Percentiles rank a stretch among this genome's conserved stretches.
Conservation (phyloP, 2,113 vertebrate genomes). For the Glareola pratincola region DNA sequence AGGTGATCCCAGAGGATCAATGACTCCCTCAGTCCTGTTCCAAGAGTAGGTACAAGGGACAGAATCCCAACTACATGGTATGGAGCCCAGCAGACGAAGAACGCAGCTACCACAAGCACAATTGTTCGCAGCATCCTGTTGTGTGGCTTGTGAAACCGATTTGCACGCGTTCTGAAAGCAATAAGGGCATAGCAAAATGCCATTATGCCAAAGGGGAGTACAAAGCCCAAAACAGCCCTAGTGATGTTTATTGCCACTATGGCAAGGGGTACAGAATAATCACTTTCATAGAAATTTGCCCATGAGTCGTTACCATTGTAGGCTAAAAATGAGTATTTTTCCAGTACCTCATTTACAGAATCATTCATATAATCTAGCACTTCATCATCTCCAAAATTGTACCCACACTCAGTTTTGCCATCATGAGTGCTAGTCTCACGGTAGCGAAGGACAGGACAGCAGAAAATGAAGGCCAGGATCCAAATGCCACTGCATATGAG, state of each 20-base stretch:
- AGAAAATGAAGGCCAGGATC: slow-evolving; percentile 70
- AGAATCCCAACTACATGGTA: slow-evolving; percentile 76
- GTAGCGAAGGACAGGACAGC: slow-evolving; percentile 73
- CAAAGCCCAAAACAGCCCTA: slow-evolving; percentile 75
- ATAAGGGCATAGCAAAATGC: slow-evolving; percentile 71
- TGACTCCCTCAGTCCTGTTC: neutral
- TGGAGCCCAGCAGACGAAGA: slow-evolving; percentile 82
- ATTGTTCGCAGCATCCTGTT: slow-evolving; percentile 66
- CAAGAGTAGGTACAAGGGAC: neutral
- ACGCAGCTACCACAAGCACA: slow-evolving; percentile 57
- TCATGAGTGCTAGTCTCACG: neutral
- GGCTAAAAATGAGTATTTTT: neutral
- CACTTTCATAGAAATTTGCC: neutral
- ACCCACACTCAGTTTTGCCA: neutral
- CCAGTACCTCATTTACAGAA: neutral
- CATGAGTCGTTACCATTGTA: neutral
- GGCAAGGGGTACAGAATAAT: neutral
- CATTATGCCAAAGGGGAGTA: slow-evolving; percentile 74
- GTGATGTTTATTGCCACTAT: neutral
- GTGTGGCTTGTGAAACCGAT: slow-evolving; percentile 36
- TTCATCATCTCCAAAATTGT: neutral
- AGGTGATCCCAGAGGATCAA: slow-evolving; percentile 63
- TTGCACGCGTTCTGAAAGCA: neutral
- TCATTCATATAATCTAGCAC: neutral
- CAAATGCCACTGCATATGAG: slow-evolving; percentile 65